Conservation (phyloP, 2,888 invertebrate species). For the Amphipoea oculea region DNA sequence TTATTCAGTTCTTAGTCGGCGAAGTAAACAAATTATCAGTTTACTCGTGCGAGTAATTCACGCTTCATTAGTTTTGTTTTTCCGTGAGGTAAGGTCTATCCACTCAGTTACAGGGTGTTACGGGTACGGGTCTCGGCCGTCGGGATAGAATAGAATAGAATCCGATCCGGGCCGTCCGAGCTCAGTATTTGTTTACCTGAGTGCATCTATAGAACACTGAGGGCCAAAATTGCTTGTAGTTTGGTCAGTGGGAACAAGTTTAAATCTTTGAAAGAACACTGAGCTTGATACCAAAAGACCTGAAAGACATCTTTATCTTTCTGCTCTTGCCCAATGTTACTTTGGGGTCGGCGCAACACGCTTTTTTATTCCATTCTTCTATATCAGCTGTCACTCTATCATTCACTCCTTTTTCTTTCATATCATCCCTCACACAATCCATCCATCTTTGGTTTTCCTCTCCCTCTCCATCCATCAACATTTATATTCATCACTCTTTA, state of each 20-base stretch:
- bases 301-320: neutral
- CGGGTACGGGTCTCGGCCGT: neutral
- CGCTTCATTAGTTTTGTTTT: conserved; percentile 31
- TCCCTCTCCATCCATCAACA: neutral
- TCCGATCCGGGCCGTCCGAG: too few relatives aligned
- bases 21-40: conserved; percentile 19
- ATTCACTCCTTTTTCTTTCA: neutral
- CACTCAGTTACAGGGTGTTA: neutral
- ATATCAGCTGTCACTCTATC: neutral
- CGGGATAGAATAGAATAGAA: too few relatives aligned
- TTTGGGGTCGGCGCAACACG: neutral
- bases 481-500: neutral
- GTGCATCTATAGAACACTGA: neutral
- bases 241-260: neutral
- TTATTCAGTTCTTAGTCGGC: neutral
- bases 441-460: neutral
- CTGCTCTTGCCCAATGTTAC: neutral
- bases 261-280: neutral
- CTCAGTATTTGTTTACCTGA: neutral
- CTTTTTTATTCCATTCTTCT: neutral
- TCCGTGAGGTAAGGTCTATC: neutral
- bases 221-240: neutral
- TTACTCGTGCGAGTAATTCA: conserved; percentile 18
- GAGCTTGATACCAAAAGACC: neutral
- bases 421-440: neutral